Evolutionary conservation across 2,888 invertebrate genomes (phyloP).

Genomic region (Yponomeuta evonymella): DNA sequence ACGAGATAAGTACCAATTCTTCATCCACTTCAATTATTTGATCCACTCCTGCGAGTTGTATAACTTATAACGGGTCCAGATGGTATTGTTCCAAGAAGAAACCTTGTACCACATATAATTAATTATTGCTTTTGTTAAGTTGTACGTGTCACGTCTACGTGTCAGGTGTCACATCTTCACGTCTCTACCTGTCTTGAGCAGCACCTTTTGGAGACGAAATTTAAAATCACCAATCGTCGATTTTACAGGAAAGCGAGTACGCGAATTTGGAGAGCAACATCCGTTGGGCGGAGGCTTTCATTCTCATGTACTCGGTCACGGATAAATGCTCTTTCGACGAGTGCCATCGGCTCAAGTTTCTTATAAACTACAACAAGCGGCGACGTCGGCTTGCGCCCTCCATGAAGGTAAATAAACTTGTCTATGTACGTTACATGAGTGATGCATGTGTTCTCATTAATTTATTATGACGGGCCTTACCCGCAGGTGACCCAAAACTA

Average conservation of each 20-base stretch:
- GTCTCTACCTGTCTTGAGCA: background rate
- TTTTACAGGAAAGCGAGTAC: conserved; percentile 79
- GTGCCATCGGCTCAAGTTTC: conserved; percentile 87
- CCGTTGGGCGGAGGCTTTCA: conserved; percentile 91
- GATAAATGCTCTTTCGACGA: conserved; percentile 94
- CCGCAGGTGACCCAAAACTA: background rate
- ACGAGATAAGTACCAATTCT: background rate
- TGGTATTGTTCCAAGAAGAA: background rate
- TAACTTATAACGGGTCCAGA: background rate
- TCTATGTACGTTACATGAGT: background rate
- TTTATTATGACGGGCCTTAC: background rate
- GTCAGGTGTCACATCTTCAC: background rate
- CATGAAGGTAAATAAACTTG: conserved; percentile 60
- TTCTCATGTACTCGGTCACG: conserved; percentile 90
- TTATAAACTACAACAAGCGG: conserved; percentile 87
- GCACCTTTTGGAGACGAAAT: background rate
- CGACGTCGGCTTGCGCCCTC: conserved; percentile 79
- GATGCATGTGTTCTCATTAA: no score
- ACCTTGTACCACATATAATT: background rate
- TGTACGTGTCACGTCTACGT: background rate
- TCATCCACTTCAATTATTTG: background rate
- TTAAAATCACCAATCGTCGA: background rate
- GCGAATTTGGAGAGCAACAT: conserved; percentile 85
- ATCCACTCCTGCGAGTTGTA: background rate
- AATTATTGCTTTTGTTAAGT: background rate